These are phyloP conservation scores for Heliconius cydno DNA, from an alignment of 2,888 invertebrate genomes.

Conservation along the genomic window DNA sequence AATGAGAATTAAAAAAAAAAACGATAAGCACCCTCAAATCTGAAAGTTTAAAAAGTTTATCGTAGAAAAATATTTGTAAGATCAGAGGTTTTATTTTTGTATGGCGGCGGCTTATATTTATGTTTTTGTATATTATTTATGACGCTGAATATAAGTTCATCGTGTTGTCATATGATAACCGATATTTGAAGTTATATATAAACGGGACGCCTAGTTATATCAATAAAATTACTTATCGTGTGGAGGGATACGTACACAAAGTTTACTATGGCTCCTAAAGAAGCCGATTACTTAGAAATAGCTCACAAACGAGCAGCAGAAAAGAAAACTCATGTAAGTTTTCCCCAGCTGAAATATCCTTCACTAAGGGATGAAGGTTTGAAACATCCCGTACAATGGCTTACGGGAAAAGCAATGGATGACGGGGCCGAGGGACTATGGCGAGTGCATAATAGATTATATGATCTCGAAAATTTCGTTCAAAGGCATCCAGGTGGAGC, in stretches of 20 bases:
- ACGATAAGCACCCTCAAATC: too few species aligned
- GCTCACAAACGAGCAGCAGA: slow-evolving; percentile 61
- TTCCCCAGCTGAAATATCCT: slow-evolving; percentile 81
- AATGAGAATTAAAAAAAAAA: too few species aligned
- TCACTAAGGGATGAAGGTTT: slow-evolving; percentile 74
- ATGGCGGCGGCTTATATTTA: neutral
- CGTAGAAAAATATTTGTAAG: neutral
- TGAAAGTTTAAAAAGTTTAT: slow-evolving; percentile 1
- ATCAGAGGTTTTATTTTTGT: slow-evolving; percentile 14
- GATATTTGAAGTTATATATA: slow-evolving; percentile 23
- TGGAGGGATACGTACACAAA: neutral
- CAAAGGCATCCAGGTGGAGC: slow-evolving; percentile 93
- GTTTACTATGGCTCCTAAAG: slow-evolving; percentile 60
- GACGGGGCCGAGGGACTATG: slow-evolving; percentile 91
- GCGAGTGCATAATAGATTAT: slow-evolving; percentile 90
- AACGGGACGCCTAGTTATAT: neutral
- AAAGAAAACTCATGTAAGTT: slow-evolving; percentile 76
- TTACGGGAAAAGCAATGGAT: slow-evolving; percentile 85
- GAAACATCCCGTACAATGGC: slow-evolving; percentile 82
- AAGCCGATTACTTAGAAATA: slow-evolving; percentile 59
- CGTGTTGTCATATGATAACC: slow-evolving; percentile 3
- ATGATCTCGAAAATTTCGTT: slow-evolving; percentile 92
- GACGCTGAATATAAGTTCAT: slow-evolving; percentile 2
- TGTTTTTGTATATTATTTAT: neutral
- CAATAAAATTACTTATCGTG: neutral